phyloP scores from a whole-genome alignment of 1,140 invertebrate genomes.

The Bactericera cockerelli region DNA sequence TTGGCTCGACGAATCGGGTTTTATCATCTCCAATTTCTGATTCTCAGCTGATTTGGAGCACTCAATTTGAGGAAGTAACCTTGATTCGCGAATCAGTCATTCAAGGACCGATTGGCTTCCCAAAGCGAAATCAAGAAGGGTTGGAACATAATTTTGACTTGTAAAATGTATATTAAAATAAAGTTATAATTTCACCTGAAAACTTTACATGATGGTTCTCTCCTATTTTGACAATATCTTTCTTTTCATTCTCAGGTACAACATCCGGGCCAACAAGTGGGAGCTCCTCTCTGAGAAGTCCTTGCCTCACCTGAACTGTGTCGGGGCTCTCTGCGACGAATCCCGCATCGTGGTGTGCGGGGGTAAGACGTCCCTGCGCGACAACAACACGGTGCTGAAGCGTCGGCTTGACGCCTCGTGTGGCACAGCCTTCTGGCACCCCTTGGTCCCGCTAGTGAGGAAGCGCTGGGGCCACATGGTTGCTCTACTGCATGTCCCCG shows the following conservation, averaged over 20 bases:
- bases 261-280: not conserved
- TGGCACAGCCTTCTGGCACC: not conserved
- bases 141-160: too few species aligned
- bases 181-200: too few species aligned
- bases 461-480: constrained; percentile 1
- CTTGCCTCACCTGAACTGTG: not conserved
- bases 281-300: not conserved
- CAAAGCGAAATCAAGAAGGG: too few species aligned
- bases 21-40: too few species aligned
- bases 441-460: not conserved
- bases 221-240: too few species aligned
- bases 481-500: not conserved
- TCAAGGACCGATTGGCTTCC: too few species aligned
- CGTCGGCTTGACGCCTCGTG: not conserved
- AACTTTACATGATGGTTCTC: too few species aligned
- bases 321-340: not conserved
- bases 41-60: too few species aligned
- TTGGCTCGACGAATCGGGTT: too few species aligned
- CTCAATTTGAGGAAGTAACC: too few species aligned
- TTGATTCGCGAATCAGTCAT: too few species aligned
- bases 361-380: not conserved
- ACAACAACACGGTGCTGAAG: not conserved
- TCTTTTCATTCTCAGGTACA: not conserved
- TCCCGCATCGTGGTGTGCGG: not conserved
- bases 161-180: too few species aligned